Evolutionary conservation across 2,797 vertebrate genomes (phyloP).

Genomic region (Fistularia tabacaria): DNA sequence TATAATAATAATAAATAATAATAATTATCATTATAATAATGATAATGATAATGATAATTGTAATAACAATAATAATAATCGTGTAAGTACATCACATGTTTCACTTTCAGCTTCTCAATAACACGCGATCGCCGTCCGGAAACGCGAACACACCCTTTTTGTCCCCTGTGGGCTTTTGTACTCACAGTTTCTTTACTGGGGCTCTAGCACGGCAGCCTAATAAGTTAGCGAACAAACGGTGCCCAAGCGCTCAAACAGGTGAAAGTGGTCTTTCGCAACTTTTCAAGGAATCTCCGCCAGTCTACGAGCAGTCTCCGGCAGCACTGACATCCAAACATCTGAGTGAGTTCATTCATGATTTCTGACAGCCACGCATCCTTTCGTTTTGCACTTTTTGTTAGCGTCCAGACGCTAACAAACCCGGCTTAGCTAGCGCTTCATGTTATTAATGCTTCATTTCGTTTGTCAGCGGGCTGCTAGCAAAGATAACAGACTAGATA

Average conservation of each 20-base stretch:
- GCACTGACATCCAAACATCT: neutral
- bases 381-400: conserved; percentile 45
- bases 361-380: neutral
- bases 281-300: conserved; percentile 10
- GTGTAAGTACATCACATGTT: neutral
- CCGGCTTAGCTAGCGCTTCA: conserved; percentile 39
- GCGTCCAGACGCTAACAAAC: conserved; percentile 41
- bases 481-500: neutral
- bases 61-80: no score
- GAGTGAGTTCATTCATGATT: neutral
- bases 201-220: conserved; percentile 14
- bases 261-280: conserved; percentile 51
- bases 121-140: no score
- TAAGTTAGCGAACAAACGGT: conserved; percentile 31
- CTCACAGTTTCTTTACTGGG: neutral
- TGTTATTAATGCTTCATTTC: conserved; percentile 41
- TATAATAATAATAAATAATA: no score
- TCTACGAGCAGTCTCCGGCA: neutral
- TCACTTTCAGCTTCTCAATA: neutral
- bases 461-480: neutral
- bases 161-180: conserved; percentile 53
- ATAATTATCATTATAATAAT: no score
- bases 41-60: no score
- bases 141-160: conserved; percentile 16
- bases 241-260: conserved; percentile 46